These are phyloP conservation scores for Lymantria monacha DNA, from an alignment of 2,888 invertebrate species.

Conservation along the genomic window DNA sequence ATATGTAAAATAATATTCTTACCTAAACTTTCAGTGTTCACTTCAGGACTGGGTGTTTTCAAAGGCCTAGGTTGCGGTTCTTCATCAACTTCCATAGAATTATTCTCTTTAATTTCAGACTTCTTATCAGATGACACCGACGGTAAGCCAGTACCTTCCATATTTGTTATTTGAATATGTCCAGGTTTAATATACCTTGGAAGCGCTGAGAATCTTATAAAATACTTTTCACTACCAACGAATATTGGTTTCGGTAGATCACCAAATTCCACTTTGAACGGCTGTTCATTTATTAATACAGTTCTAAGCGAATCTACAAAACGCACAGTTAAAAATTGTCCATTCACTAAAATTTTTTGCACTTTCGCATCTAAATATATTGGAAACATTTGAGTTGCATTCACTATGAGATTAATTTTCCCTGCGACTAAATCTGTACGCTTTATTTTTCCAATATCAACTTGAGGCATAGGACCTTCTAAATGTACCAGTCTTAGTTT, in stretches of 20 bases:
- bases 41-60: conserved; percentile 66
- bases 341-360: conserved; percentile 89
- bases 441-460: conserved; percentile 91
- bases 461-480: conserved; percentile 96
- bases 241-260: conserved; percentile 91
- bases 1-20: conserved; percentile 10
- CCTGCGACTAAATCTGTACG: conserved; percentile 92
- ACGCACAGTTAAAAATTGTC: conserved; percentile 87
- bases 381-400: conserved; percentile 89
- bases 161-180: conserved; percentile 85
- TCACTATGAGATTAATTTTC: conserved; percentile 91
- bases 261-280: conserved; percentile 91
- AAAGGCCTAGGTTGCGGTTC: conserved; percentile 34
- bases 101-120: conserved; percentile 34
- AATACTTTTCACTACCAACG: conserved; percentile 89
- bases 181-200: conserved; percentile 89
- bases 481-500: conserved; percentile 90
- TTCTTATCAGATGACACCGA: conserved; percentile 22
- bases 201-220: conserved; percentile 89
- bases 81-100: conserved; percentile 51
- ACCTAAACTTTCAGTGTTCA: conserved; percentile 61
- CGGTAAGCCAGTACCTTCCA: conserved; percentile 82
- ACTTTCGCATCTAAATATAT: conserved; percentile 92
- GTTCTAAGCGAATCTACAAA: conserved; percentile 90
- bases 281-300: conserved; percentile 89